Base-by-base conservation (phyloP, 2,888 invertebrate species). In the Drosophila affinis region DNA sequence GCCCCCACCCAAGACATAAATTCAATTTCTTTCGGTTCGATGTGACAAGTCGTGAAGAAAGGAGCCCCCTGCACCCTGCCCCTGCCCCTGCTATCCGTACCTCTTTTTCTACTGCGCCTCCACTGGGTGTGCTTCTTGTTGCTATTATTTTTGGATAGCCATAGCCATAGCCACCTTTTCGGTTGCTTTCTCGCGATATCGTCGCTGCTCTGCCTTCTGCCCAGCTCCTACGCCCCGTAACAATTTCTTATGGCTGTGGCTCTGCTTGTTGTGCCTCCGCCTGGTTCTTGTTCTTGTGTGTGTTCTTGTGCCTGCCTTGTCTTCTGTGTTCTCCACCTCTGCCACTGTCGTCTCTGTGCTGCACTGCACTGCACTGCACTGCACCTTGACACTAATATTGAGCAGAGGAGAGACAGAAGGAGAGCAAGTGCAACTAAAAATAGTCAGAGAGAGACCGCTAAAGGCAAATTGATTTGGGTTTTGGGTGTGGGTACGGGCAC, bases 351-450 rank as follows among this genome's bases (percentile, higher is more conserved):
- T 63, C 62, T 61, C 72, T 69, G 54, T 62, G 80, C 83, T 72
- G 80, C 83, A 75, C 68, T 76, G 70, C 39, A 14, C 39, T 5
- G 39, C 27, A 27, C 27, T 7, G 39, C 39, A 39, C 78, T 86
- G 80, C 89, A 87, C 85, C 85, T 85, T 85, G 85, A 88, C 85
- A 87, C 89, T 87, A 81, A 88, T 87, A 87, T 85, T 81, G 72
- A 79, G 74, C 57, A 73, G 74, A 65, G 75, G 55, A 75, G 44
- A 24, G 34, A 53, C 61, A 39, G 51, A 72, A 69, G 61, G 64
- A 70, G 63, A 55, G 73, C 72, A 72, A 65, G 76, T 72, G 72
- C 76, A 76, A 62, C 75, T 85, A 85, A 72, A 88, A 79, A 81
- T 78, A 75, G 72, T 72, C 62, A 59, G 27, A 72, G 73, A 71